Evolutionary conservation across 2,797 vertebrate species (phyloP).

Genomic region (Masticophis lateralis): DNA sequence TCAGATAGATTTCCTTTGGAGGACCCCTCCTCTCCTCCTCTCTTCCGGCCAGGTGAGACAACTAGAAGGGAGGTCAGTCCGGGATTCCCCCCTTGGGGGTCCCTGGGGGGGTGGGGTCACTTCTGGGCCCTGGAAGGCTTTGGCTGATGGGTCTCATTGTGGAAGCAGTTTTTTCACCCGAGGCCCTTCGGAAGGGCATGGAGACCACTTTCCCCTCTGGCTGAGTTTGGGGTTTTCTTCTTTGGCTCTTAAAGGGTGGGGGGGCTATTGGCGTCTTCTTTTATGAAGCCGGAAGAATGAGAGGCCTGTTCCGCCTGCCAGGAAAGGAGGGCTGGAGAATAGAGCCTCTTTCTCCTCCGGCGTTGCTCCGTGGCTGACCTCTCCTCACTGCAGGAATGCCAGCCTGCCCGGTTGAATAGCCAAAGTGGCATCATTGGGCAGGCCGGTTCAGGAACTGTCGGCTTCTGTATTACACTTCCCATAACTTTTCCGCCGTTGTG

Average conservation of each 20-base stretch:
- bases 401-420: background rate
- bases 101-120: background rate
- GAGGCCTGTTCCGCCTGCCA: conserved; percentile 11
- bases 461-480: background rate
- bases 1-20: background rate
- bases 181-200: fast-evolving
- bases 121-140: background rate
- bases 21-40: background rate
- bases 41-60: background rate
- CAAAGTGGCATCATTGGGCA: background rate
- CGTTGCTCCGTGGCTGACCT: background rate
- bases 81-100: background rate
- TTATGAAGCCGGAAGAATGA: conserved; percentile 1
- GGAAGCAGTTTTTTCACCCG: background rate
- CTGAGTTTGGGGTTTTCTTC: too few species aligned
- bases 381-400: background rate
- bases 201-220: fast-evolving
- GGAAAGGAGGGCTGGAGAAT: background rate
- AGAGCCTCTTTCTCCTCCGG: background rate
- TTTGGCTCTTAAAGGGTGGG: background rate
- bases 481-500: background rate
- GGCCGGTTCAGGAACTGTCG: too few species aligned
- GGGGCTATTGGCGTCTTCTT: background rate
- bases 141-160: background rate
- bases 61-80: background rate